Evolutionary conservation across 2,888 invertebrate genomes (phyloP), one percentile per base, ranked within the genome.

Genomic region (Agonopterix arenella): DNA sequence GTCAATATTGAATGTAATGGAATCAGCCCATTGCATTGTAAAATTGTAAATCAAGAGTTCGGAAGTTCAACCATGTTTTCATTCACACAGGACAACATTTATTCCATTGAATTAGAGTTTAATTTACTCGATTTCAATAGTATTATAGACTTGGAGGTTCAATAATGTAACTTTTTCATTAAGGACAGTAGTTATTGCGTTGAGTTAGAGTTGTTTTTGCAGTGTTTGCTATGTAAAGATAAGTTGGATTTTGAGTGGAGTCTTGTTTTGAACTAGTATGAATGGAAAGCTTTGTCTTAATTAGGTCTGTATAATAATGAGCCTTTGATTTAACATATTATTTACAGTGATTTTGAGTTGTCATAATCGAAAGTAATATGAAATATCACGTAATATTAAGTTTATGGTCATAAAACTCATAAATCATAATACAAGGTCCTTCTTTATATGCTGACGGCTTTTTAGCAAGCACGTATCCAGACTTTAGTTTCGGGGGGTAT

Each of bases 1-100:
- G 28, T 28, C 28, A 28, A 28, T 62, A 61, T 50, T 56, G 58
- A 63, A 66, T 66, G 61, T 53, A 59, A 62, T 61, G 55, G 16
- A 59, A 56, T 58, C 55, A 47, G 54, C 52, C 44, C 55, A 54
- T 50, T 56, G 53, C 50, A 52, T 60, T 57, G 45, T 36, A 36
- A 11, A 45, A 28, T 36, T 45, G 45, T 64, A 58, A 62, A 59
- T 58, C 46, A 55, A 50, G 59, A 52, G 55, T 51, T 56, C 58
- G 52, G 50, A 48, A 50, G 53, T 54, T 40, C 40, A 40, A 45
- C 7, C 16, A 16, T 16, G 18, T 44, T 10, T 44, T 9, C 1
- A n/a, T 40, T n/a, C 40, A 40, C 10, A 40, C 40, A 40, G 4
- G 4, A n/a, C 40, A 40, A 40, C n/a, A n/a, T 11, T 40, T 40